Percentiles rank a stretch among this genome's conserved stretches.
Evolutionary conservation across 2,113 vertebrate species (phyloP).

Genomic region (Caracal caracal): DNA sequence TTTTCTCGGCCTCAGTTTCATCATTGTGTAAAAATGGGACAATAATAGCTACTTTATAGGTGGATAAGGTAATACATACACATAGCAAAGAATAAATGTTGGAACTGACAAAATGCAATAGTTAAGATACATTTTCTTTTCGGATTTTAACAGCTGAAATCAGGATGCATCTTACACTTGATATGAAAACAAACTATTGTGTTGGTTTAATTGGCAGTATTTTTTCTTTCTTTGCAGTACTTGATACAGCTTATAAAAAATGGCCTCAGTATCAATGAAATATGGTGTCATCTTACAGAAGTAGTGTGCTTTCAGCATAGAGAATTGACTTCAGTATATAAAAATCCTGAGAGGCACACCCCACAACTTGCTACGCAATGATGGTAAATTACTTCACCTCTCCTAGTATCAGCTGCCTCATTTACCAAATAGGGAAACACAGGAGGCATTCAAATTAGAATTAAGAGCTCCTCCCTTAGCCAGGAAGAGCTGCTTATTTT

Average conservation of each 20-base stretch:
- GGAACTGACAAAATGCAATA: background rate
- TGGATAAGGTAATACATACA: background rate
- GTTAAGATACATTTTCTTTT: background rate
- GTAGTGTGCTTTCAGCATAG: background rate
- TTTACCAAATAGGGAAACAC: background rate
- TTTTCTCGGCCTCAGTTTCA: background rate
- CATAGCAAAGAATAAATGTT: background rate
- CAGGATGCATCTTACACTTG: background rate
- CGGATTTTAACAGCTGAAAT: background rate
- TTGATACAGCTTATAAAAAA: slow-evolving; percentile 11
- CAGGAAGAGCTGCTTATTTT: background rate
- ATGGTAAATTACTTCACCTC: background rate
- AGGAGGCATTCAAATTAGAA: background rate
- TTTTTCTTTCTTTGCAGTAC: slow-evolving; percentile 31
- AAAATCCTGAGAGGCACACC: background rate
- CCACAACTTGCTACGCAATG: background rate
- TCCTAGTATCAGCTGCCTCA: background rate
- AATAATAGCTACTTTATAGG: background rate
- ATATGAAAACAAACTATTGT: background rate
- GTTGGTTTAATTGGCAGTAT: background rate
- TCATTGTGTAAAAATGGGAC: background rate
- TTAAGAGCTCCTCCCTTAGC: background rate
- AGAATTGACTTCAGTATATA: background rate
- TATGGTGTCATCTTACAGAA: background rate
- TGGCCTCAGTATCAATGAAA: background rate